phyloP scores from a whole-genome alignment of 2,113 vertebrate species.

The Myotis yumanensis region DNA sequence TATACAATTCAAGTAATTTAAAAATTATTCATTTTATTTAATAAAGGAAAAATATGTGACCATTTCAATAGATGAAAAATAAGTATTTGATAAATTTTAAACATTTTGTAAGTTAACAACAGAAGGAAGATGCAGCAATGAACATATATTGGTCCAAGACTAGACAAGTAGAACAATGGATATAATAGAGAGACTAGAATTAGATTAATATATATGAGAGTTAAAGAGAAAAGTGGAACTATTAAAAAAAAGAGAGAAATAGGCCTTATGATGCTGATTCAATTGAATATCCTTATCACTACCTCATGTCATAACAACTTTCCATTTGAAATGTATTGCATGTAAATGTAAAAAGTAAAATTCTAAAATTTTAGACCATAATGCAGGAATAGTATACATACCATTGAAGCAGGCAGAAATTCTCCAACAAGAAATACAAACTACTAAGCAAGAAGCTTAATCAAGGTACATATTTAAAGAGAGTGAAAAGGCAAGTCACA shows the following conservation, averaged over 20 bases:
- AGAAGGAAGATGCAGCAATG: background rate
- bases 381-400: background rate
- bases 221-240: background rate
- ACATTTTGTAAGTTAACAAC: background rate
- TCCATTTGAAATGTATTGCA: background rate
- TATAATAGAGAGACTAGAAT: background rate
- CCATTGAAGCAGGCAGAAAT: background rate
- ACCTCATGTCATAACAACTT: background rate
- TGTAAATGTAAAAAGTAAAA: background rate
- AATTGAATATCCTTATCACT: background rate
- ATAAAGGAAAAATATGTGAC: background rate
- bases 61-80: background rate
- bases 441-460: background rate
- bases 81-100: background rate
- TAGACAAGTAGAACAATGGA: background rate
- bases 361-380: background rate
- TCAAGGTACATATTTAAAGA: background rate
- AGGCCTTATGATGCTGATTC: background rate
- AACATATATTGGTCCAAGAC: background rate
- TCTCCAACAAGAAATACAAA: background rate
- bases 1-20: background rate
- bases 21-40: background rate
- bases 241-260: background rate
- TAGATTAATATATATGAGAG: background rate
- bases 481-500: background rate